Evolutionary conservation across 2,888 invertebrate genomes (phyloP).

Genomic region (Morpho deidamia): DNA sequence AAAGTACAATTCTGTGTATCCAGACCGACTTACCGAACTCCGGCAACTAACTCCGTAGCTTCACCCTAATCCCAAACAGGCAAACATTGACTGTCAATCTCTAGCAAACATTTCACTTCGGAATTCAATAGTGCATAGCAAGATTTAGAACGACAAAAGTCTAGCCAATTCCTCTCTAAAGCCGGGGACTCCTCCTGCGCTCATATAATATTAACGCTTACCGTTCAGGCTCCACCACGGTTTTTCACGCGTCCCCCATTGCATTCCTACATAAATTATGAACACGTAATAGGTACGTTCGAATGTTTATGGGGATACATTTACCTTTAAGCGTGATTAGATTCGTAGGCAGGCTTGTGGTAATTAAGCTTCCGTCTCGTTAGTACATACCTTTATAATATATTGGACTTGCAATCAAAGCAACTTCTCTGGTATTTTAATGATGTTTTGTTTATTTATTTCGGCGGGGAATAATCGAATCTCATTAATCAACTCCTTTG

Average conservation of each 20-base stretch:
- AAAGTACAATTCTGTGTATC: conserved; percentile 21
- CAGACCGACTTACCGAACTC: conserved; percentile 23
- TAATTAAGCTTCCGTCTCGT: conserved; percentile 14
- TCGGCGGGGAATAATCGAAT: no score
- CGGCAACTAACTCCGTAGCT: conserved; percentile 22
- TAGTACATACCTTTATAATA: not conserved
- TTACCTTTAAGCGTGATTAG: conserved; percentile 52
- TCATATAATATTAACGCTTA: conserved; percentile 68
- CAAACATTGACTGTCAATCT: conserved; percentile 56
- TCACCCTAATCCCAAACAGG: conserved; percentile 31
- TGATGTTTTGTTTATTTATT: not conserved
- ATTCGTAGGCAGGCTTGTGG: conserved; percentile 18
- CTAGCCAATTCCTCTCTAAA: conserved; percentile 52
- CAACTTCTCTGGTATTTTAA: not conserved
- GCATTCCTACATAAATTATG: conserved; percentile 68
- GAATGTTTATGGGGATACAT: conserved; percentile 58
- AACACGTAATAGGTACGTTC: conserved; percentile 65
- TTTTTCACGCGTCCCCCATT: conserved; percentile 63
- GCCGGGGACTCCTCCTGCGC: conserved; percentile 45
- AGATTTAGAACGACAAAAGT: conserved; percentile 55
- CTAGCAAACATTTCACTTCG: conserved; percentile 50
- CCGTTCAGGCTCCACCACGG: conserved; percentile 47
- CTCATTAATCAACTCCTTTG: no score
- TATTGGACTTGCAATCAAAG: not conserved
- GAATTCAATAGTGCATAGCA: conserved; percentile 55